Percentiles rank a stretch among this genome's conserved stretches.
These are phyloP conservation scores for Spialia ferax DNA, from an alignment of 2,888 invertebrate genomes.

Conservation along the genomic window DNA sequence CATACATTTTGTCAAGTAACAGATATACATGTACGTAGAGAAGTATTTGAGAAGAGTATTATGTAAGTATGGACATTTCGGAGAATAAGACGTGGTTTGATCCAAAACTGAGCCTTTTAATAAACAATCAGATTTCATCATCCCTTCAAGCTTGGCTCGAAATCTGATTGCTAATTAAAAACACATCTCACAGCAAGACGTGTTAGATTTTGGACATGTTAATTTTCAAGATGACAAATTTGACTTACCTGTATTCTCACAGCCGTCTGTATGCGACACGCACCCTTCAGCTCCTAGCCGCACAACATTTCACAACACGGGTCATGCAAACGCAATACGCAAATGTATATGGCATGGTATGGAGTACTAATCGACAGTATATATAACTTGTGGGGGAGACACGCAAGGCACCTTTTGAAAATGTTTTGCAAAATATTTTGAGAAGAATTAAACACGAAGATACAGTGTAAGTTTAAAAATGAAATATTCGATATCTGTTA, in stretches of 20 bases:
- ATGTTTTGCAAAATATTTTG: constrained; percentile 57
- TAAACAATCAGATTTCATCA: no score
- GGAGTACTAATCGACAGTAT: constrained; percentile 52
- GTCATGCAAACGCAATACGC: constrained; percentile 79
- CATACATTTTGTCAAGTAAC: neutral
- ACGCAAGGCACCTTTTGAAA: constrained; percentile 28
- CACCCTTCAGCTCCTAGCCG: constrained; percentile 95
- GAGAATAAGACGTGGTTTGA: no score
- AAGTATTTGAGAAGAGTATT: neutral
- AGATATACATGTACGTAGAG: neutral
- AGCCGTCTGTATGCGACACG: constrained; percentile 97
- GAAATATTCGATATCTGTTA: no score
- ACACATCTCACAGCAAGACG: no score
- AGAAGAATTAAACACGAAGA: no score
- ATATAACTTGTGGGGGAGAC: constrained; percentile 48
- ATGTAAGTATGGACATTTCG: no score
- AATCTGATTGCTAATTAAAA: no score
- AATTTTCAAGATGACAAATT: constrained; percentile 51
- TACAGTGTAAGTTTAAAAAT: no score
- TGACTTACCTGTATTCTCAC: constrained; percentile 95
- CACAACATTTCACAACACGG: constrained; percentile 88
- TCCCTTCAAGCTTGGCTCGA: no score
- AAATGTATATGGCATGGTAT: constrained; percentile 40
- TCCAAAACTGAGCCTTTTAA: no score
- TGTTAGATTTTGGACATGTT: neutral